A percentile compares a stretch with the other conserved stretches of the same genome.
These are phyloP conservation scores for Protophormia terraenovae DNA, from an alignment of 2,888 invertebrate species.

Conservation along the genomic window DNA sequence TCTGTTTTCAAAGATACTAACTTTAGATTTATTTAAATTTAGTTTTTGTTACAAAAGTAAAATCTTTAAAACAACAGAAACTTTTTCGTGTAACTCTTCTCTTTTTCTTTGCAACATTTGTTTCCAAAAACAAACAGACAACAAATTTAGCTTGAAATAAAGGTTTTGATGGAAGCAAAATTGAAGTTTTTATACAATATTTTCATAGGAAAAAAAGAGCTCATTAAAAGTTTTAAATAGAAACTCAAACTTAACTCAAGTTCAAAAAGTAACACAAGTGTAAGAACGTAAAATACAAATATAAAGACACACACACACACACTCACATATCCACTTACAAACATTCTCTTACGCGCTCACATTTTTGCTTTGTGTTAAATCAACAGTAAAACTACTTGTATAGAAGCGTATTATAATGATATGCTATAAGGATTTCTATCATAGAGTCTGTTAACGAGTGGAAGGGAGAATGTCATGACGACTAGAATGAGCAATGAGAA, in stretches of 20 bases:
- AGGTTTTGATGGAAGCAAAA: not conserved
- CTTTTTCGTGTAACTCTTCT: not conserved
- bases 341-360: not conserved
- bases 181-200: not conserved
- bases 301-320: not conserved
- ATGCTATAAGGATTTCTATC: slow-evolving; percentile 3
- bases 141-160: slow-evolving; percentile 14
- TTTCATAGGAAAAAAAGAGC: slow-evolving; percentile 38
- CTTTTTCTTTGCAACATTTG: not conserved
- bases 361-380: slow-evolving; percentile 9
- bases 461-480: not conserved
- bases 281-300: slow-evolving; percentile 9
- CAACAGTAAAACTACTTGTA: not conserved
- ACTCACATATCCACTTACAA: too few relatives aligned
- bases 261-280: slow-evolving; percentile 32
- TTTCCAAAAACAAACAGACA: not conserved
- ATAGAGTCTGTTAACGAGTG: not conserved
- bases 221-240: slow-evolving; percentile 58
- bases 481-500: too few relatives aligned
- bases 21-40: not conserved
- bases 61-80: not conserved
- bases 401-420: slow-evolving; percentile 15
- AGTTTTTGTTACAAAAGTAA: not conserved
- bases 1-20: not conserved
- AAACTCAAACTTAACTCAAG: slow-evolving; percentile 44